These are phyloP conservation scores for Euzophera pinguis DNA, from an alignment of 2,888 invertebrate genomes.

Conservation along the genomic window DNA sequence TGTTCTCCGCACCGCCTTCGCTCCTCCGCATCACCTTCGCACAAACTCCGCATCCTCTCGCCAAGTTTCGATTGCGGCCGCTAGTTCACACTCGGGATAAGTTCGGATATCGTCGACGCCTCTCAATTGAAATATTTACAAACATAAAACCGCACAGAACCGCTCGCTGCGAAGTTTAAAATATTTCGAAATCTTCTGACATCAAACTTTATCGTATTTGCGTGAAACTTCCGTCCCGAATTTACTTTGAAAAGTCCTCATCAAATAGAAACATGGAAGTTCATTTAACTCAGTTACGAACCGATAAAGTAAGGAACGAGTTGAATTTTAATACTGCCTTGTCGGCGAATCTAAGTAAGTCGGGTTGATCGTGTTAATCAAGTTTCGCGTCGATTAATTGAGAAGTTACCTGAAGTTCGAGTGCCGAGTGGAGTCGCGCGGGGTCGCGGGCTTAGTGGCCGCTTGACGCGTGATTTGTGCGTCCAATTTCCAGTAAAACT, in stretches of 20 bases:
- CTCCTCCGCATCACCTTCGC: neutral
- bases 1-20: conserved; percentile 5
- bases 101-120: conserved; percentile 11
- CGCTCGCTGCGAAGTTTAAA: conserved; percentile 32
- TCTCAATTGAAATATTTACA: conserved; percentile 29
- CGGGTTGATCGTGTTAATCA: conserved; percentile 31
- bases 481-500: conserved; percentile 37
- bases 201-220: conserved; percentile 51
- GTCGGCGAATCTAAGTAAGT: conserved; percentile 29
- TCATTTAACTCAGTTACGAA: conserved; percentile 49
- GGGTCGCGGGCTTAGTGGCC: neutral
- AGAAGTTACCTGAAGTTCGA: neutral
- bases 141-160: conserved; percentile 28
- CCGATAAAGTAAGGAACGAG: conserved; percentile 51
- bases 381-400: conserved; percentile 4
- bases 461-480: conserved; percentile 45
- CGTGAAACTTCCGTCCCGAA: conserved; percentile 42
- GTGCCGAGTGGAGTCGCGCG: neutral
- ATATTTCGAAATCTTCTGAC: conserved; percentile 36
- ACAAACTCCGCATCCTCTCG: neutral
- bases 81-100: conserved; percentile 6
- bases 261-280: conserved; percentile 58
- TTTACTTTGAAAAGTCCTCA: conserved; percentile 50
- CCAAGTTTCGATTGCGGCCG: conserved; percentile 9
- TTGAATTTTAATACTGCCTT: conserved; percentile 48